Evolutionary conservation across 2,797 vertebrate genomes (phyloP).

Genomic region (Tangara arthus): DNA sequence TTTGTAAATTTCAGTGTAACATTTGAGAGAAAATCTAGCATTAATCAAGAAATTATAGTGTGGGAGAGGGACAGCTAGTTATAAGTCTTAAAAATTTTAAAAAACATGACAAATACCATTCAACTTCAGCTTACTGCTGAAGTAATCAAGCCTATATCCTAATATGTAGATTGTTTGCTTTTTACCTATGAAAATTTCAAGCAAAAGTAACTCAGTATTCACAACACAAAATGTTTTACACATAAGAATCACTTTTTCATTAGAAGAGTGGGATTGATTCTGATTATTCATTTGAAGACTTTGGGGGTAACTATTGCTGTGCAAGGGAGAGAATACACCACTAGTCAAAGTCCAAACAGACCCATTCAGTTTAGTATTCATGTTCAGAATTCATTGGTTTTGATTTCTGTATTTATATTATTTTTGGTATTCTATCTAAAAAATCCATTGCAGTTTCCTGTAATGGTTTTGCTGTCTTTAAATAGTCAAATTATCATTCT

Average conservation of each 20-base stretch:
- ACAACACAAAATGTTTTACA: neutral
- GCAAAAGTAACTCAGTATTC: neutral
- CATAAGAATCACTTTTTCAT: fast-evolving
- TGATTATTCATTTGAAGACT: neutral
- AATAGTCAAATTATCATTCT: neutral
- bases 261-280: neutral
- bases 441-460: neutral
- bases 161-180: neutral
- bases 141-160: neutral
- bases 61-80: neutral
- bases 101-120: fast-evolving
- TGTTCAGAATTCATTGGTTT: neutral
- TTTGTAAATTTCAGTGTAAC: neutral
- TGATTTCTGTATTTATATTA: neutral
- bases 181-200: neutral
- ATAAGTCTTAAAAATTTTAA: neutral
- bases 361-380: fast-evolving
- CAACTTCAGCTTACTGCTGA: neutral
- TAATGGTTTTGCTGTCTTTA: neutral
- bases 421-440: neutral
- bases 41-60: neutral
- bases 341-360: neutral
- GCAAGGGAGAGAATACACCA: neutral
- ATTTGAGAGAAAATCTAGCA: neutral
- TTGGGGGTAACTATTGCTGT: neutral